Percentiles rank a stretch among this genome's conserved stretches.
Conservation (phyloP, 1,140 invertebrate genomes). For the Plectus sambesii region DNA sequence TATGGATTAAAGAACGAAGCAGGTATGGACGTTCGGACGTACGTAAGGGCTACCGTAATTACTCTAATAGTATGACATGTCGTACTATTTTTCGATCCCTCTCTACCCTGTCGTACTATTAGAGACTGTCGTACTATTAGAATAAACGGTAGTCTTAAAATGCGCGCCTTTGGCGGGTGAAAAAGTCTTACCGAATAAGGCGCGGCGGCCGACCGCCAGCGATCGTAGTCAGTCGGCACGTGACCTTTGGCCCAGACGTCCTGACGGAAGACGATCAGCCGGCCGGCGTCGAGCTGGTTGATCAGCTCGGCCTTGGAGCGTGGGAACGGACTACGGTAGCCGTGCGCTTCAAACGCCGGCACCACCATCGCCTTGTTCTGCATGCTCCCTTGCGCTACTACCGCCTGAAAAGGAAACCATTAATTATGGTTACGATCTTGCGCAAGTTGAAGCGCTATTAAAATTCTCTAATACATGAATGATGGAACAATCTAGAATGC, state of each 20-base stretch:
- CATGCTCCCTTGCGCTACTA: background rate
- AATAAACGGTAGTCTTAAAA: too few species aligned
- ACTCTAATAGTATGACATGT: too few species aligned
- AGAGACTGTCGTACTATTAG: too few species aligned
- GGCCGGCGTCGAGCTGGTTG: slow-evolving; percentile 61
- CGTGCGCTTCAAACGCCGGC: slow-evolving; percentile 79
- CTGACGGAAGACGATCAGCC: slow-evolving; percentile 68
- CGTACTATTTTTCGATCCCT: too few species aligned
- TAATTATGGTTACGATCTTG: background rate
- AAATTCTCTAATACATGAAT: too few species aligned
- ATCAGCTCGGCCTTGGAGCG: slow-evolving; percentile 66
- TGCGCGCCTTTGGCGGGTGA: too few species aligned
- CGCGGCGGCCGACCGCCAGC: slow-evolving; percentile 65
- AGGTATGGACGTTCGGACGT: too few species aligned
- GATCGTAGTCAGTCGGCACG: slow-evolving; percentile 69
- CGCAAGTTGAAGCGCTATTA: too few species aligned
- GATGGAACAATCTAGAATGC: too few species aligned
- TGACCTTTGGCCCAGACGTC: slow-evolving; percentile 66
- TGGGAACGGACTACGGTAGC: slow-evolving; percentile 69
- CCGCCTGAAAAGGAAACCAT: background rate
- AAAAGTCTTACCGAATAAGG: slow-evolving; percentile 61
- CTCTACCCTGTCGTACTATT: too few species aligned
- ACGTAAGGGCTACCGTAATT: too few species aligned
- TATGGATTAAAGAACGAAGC: too few species aligned
- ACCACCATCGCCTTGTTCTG: slow-evolving; percentile 65